A percentile compares a stretch with the other conserved stretches of the same genome.
These are phyloP conservation scores for Atlantisia rogersi DNA, from an alignment of 2,113 vertebrate genomes.

Conservation along the genomic window DNA sequence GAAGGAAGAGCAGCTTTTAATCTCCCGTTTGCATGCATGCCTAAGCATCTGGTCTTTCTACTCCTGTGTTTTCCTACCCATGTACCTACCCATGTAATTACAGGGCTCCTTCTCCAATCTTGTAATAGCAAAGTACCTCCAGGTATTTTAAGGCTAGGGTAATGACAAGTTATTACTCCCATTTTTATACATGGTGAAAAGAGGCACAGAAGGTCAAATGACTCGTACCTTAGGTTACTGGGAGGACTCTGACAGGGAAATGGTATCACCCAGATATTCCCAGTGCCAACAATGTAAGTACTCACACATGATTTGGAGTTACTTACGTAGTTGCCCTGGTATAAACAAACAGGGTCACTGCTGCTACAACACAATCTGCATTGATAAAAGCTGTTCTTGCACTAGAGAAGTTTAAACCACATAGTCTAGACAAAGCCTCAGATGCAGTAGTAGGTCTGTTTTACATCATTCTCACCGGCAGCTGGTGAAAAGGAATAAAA, in stretches of 20 bases:
- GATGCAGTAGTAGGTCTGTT: background rate
- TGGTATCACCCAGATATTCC: background rate
- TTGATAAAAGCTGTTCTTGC: background rate
- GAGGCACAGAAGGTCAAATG: slow-evolving; percentile 15
- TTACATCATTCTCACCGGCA: background rate
- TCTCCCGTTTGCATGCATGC: slow-evolving; percentile 23
- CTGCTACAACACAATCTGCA: background rate
- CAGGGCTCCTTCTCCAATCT: slow-evolving; percentile 11
- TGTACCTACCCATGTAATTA: slow-evolving; percentile 47
- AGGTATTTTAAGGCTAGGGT: background rate
- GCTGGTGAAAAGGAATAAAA: background rate
- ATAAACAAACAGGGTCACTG: background rate
- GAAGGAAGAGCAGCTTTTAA: slow-evolving; percentile 38
- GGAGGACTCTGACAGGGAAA: background rate
- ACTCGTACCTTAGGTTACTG: background rate
- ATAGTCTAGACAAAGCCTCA: background rate
- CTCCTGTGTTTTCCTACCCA: slow-evolving; percentile 29
- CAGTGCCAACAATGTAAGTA: background rate
- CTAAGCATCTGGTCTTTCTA: slow-evolving; percentile 43
- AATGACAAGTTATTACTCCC: slow-evolving; percentile 31
- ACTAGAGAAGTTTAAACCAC: background rate
- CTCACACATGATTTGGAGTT: background rate
- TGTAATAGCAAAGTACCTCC: slow-evolving; percentile 37
- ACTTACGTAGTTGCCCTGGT: background rate
- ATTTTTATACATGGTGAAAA: background rate